These are phyloP conservation scores for Scaptomyza montana DNA, from an alignment of 1,140 invertebrate species.

Conservation along the genomic window DNA sequence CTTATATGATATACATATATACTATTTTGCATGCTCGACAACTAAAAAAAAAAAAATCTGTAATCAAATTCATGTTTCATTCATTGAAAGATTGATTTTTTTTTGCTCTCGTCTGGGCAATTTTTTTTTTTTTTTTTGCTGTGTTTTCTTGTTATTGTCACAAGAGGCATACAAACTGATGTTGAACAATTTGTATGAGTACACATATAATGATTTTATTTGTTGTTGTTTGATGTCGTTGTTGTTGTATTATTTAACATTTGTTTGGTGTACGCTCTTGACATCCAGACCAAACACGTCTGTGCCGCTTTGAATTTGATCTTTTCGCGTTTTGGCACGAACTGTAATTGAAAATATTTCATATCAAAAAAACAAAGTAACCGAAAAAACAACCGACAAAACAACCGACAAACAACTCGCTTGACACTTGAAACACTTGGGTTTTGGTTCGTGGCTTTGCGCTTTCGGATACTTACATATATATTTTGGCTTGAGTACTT, in stretches of 20 bases:
- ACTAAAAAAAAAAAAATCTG: constrained; percentile 39
- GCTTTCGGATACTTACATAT: constrained; percentile 4
- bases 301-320: constrained; percentile 61
- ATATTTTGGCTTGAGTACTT: constrained; percentile 2
- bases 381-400: constrained; percentile 48
- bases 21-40: constrained; percentile 64
- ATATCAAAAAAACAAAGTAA: constrained; percentile 45
- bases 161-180: constrained; percentile 61
- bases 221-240: neutral
- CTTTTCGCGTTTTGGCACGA: constrained; percentile 76
- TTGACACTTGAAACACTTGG: constrained; percentile 70
- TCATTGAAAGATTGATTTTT: constrained; percentile 61
- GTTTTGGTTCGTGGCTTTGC: constrained; percentile 61
- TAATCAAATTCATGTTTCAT: constrained; percentile 57
- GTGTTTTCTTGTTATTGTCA: constrained; percentile 50
- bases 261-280: constrained; percentile 30
- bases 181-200: constrained; percentile 75
- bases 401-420: no score
- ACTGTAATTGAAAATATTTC: constrained; percentile 77
- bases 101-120: constrained; percentile 35
- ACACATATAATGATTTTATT: constrained; percentile 42
- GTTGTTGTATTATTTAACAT: constrained; percentile 9
- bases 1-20: constrained; percentile 36
- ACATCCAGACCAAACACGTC: constrained; percentile 58
- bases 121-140: constrained; percentile 18